Percentiles rank a stretch among this genome's conserved stretches.
Conservation (phyloP, 2,797 vertebrate species). For the Schizopygopsis pylzovi region DNA sequence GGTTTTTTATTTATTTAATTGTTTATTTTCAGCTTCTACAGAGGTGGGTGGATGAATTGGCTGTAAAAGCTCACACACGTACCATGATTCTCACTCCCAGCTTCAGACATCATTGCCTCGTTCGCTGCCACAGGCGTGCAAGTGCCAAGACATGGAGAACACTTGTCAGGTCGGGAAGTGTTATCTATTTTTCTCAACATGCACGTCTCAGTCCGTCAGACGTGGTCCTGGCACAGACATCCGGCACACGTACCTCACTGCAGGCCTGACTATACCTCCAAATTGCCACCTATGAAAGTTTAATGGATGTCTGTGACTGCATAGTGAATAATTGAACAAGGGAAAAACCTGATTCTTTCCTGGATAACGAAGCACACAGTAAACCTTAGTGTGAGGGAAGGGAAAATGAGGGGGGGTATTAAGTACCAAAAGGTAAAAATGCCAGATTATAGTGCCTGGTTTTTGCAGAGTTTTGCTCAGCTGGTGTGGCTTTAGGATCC, state of each 20-base stretch:
- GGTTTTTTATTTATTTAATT: slow-evolving; percentile 36
- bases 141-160: slow-evolving; percentile 42
- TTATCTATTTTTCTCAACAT: slow-evolving; percentile 33
- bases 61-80: slow-evolving; percentile 20
- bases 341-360: slow-evolving; percentile 67
- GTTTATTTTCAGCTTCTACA: slow-evolving; percentile 35
- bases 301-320: slow-evolving; percentile 79
- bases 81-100: slow-evolving; percentile 2
- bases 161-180: slow-evolving; percentile 34
- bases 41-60: slow-evolving; percentile 31
- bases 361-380: slow-evolving; percentile 71
- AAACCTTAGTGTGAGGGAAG: slow-evolving; percentile 58
- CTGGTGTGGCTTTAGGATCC: not conserved
- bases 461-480: not conserved
- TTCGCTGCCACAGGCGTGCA: slow-evolving; percentile 26
- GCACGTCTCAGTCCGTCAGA: not conserved
- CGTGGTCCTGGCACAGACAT: slow-evolving; percentile 14
- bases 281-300: slow-evolving; percentile 78
- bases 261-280: slow-evolving; percentile 71
- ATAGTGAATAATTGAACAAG: slow-evolving; percentile 75
- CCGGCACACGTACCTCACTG: slow-evolving; percentile 66
- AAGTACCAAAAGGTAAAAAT: slow-evolving; percentile 19
- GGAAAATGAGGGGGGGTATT: slow-evolving; percentile 55
- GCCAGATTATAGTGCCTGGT: not conserved
- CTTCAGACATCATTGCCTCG: slow-evolving; percentile 27